Base-by-base conservation (phyloP, 2,888 invertebrate species). In the Invenusta paracnida region DNA sequence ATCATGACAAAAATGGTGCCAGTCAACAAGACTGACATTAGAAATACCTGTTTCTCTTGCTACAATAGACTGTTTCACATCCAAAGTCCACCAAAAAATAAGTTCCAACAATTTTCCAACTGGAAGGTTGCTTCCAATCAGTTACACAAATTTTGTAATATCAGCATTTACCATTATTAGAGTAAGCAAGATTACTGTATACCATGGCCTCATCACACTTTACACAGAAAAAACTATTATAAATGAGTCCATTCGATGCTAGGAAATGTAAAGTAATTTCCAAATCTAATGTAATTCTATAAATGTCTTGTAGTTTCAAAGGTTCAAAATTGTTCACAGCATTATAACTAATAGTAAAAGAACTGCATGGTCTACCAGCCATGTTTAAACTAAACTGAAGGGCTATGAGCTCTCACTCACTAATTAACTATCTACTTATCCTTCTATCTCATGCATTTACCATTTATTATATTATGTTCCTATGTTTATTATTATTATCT, bases 401-500 rank as follows among this genome's bases (percentile, higher is more conserved):
- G n/a, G n/a, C n/a, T 73, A 73, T 73, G 73, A 73, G 73, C 73
- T 73, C 73, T 73, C 25, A 73, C 73, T 73, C 11, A 73, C 73
- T 73, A 73, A 73, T 23, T n/a, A 73, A 73, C 73, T 73, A 73
- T 73, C 23, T 73, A 23, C 25, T 73, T 73, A 73, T 73, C 73
- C 17, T 73, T 73, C 27, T 48, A 48, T 48, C 48, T 48, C 48
- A 17, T 48, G 48, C 48, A 48, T 48, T 48, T 17, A 48, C 5
- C 73, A 23, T 73, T 73, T 73, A 73, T 73, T 73, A 73, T 73
- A 73, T 73, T 73, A 73, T 73, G 73, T 73, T 73, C 73, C 27
- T 73, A 73, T 73, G 73, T 73, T 73, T 73, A 73, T 5, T 73
- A 73, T 73, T 73, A 73, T 73, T 73, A 73, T 13, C 23, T 73